Conservation (phyloP, 2,888 invertebrate species). For the Nomada goodeniana region DNA sequence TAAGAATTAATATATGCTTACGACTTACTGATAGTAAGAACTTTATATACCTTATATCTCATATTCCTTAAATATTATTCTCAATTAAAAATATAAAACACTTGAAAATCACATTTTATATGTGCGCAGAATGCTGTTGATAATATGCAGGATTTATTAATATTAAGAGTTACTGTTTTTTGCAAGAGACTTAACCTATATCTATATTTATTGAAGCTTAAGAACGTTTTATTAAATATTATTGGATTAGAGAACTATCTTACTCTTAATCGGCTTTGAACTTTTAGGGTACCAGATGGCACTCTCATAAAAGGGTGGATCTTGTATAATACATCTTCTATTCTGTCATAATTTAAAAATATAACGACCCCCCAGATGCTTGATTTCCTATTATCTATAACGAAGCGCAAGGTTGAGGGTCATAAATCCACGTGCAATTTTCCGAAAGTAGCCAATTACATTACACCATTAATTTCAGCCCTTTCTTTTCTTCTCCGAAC, state of each 20-base stretch:
- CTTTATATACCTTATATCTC: too few species aligned
- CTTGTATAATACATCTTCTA: not conserved
- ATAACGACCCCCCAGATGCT: slow-evolving; percentile 37
- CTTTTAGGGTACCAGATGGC: not conserved
- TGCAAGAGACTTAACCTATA: too few species aligned
- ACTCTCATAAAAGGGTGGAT: not conserved
- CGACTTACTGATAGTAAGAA: too few species aligned
- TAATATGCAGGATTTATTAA: too few species aligned
- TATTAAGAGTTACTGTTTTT: too few species aligned
- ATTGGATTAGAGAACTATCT: too few species aligned
- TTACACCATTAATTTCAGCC: slow-evolving; percentile 54
- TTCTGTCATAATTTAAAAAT: slow-evolving; percentile 24
- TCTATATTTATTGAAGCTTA: too few species aligned
- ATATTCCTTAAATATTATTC: too few species aligned
- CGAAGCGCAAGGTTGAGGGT: slow-evolving; percentile 40
- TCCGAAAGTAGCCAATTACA: slow-evolving; percentile 64
- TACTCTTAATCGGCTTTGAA: not conserved
- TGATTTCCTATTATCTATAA: slow-evolving; percentile 46
- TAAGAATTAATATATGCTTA: too few species aligned
- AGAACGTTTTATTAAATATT: not conserved
- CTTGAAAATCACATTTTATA: too few species aligned
- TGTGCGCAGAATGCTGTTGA: too few species aligned
- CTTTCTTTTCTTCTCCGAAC: slow-evolving; percentile 47
- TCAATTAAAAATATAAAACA: too few species aligned
- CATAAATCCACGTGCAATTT: slow-evolving; percentile 61